Base-by-base conservation (phyloP, 2,888 invertebrate species). In the Drosophila paramelanica region DNA sequence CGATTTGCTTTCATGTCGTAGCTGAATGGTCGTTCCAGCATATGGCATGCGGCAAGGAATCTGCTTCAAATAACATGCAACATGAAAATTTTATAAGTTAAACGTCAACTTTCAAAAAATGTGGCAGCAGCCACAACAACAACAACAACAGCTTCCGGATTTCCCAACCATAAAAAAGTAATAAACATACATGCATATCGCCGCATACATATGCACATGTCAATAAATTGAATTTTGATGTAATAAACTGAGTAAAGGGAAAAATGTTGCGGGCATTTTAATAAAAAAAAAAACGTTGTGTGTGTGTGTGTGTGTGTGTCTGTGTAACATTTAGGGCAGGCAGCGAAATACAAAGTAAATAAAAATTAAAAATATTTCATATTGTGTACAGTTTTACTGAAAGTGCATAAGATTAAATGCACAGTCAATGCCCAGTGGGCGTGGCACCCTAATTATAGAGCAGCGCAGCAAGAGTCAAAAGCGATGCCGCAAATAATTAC, bases 51-150 rank as follows among this genome's bases (percentile, higher is more conserved):
- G 62, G 52, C 60, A 71, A 77, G 43, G 72, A 65, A 70, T 73
- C 46, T 67, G 76, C 67, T 50, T 52, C 56, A 65, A 78, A 74
- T 70, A 68, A 46, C 14, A 59, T 72, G 73, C 64, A 68, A 33
- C 52, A 52, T 69, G 60, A 73, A 78, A 73, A 64, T 60, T 81
- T 69, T 73, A 78, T 67, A 71, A 58, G 55, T 82, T 80, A 67
- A 80, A 66, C 47, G 81, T 78, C 61, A 74, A 61, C 57, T 51
- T 65, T 65, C 60, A 47, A 61, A 58, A 58, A 51, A 46, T 58
- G 31, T 46, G 23, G n/a, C 43, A 60, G 51, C 8, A 41, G 23
- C n/a, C 51, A 10, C 27, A 33, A 39, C 39, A 14, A 39, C 39
- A 39, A 14, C 14, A 14, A 31, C 23, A 31, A 31, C n/a, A 7